Conservation (phyloP, 2,113 vertebrate species). For the Poecilia latipinna region DNA sequence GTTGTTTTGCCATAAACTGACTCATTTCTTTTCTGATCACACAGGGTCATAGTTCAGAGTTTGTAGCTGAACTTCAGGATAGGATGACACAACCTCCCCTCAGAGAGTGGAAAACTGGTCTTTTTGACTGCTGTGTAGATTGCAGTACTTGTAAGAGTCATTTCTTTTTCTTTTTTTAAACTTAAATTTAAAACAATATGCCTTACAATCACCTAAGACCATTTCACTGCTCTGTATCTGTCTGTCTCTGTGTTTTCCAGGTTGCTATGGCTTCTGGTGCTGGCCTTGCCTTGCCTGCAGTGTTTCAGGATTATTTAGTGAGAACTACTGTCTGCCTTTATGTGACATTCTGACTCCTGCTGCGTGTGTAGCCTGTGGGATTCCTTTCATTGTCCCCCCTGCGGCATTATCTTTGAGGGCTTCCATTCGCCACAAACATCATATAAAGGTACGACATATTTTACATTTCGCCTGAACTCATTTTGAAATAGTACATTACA, state of each 20-base stretch:
- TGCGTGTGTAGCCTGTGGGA: not conserved
- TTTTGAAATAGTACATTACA: not conserved
- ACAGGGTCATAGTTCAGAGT: not conserved
- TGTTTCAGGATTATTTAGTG: not conserved
- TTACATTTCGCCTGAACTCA: not conserved
- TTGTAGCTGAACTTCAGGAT: not conserved
- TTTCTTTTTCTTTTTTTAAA: not conserved
- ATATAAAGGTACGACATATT: slow-evolving; percentile 26
- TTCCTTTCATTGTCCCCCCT: slow-evolving; percentile 26
- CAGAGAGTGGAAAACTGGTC: accelerated
- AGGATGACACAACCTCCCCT: too few species aligned
- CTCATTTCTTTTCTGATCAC: not conserved
- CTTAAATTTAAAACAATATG: not conserved
- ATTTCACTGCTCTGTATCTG: not conserved
- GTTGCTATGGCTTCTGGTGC: slow-evolving; percentile 29
- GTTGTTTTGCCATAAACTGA: too few species aligned
- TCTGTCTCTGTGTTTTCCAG: not conserved
- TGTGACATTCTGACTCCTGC: slow-evolving; percentile 44
- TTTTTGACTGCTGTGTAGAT: not conserved
- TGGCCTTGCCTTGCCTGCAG: slow-evolving; percentile 5
- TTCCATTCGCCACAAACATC: slow-evolving; percentile 51
- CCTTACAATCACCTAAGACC: not conserved
- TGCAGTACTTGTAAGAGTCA: slow-evolving; percentile 3
- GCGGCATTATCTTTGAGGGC: slow-evolving; percentile 23
- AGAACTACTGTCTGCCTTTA: slow-evolving; percentile 45